phyloP scores from a whole-genome alignment of 37 sponge, comb jelly and placozoan species.

The Theonella swinhoei region DNA sequence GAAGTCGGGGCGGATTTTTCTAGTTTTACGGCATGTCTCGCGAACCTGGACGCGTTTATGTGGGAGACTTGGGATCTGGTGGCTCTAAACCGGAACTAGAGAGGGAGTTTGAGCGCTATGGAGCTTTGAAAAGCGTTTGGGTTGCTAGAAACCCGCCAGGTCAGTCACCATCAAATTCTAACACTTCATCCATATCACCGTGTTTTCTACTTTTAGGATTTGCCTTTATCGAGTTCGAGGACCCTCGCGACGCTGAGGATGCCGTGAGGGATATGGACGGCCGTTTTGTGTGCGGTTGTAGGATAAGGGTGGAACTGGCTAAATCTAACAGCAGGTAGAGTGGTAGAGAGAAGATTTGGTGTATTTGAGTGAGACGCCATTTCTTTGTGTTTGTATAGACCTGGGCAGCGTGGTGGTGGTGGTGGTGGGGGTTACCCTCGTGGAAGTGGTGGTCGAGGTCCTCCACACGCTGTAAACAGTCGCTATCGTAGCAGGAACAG shows the following conservation, averaged over 20 bases:
- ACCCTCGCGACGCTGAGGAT: constrained; percentile 94
- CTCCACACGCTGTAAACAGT: not conserved
- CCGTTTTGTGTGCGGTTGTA: constrained; percentile 73
- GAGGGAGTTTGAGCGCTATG: constrained; percentile 88
- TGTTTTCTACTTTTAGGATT: constrained; percentile 64
- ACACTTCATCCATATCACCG: not conserved
- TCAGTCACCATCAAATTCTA: not conserved
- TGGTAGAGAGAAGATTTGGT: not conserved
- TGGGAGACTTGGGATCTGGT: constrained; percentile 88
- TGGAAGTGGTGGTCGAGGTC: not conserved
- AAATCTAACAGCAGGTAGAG: constrained; percentile 63
- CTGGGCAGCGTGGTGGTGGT: not conserved
- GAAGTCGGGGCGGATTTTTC: not conserved
- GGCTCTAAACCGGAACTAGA: constrained; percentile 91
- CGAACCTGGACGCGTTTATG: constrained; percentile 53
- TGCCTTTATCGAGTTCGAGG: constrained; percentile 96
- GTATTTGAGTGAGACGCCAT: not conserved
- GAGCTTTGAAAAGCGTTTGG: constrained; percentile 91
- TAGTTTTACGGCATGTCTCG: constrained; percentile 31
- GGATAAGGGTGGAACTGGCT: constrained; percentile 84
- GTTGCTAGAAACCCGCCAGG: constrained; percentile 96
- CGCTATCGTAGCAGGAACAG: not conserved
- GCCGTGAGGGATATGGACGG: constrained; percentile 93
- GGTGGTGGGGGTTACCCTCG: not conserved
- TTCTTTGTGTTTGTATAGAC: not conserved